Conservation (phyloP, 2,113 vertebrate species). For the sheep (Ovis aries) region DNA sequence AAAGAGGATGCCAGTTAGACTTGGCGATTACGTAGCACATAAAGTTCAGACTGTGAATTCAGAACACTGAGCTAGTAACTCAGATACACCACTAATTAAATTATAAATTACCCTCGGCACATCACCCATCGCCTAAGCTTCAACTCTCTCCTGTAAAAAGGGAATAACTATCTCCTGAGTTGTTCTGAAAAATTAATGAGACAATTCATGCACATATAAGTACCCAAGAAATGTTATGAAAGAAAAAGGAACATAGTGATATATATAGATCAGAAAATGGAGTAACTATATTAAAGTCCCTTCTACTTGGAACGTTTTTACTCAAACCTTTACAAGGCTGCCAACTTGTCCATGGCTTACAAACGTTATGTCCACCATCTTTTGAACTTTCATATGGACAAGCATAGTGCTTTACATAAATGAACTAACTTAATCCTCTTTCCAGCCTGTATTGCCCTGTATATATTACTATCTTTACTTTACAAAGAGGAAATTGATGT, state of each 20-base stretch:
- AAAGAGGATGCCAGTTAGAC: not conserved
- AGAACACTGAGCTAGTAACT: not conserved
- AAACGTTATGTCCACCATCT: not conserved
- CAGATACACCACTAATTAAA: not conserved
- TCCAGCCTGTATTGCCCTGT: not conserved
- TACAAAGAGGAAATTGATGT: not conserved
- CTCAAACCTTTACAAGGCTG: not conserved
- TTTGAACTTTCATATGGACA: not conserved
- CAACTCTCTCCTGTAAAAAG: constrained; percentile 16
- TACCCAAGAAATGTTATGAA: not conserved
- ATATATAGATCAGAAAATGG: not conserved
- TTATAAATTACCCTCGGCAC: not conserved
- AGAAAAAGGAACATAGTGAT: not conserved
- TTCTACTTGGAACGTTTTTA: not conserved
- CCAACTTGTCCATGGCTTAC: not conserved
- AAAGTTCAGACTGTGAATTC: not conserved
- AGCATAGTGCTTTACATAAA: not conserved
- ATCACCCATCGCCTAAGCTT: not conserved
- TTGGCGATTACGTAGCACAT: not conserved
- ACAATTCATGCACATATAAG: not conserved
- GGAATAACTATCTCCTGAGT: not conserved
- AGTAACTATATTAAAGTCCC: not conserved
- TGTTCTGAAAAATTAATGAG: constrained; percentile 1
- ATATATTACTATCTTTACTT: not conserved
- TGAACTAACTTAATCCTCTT: not conserved